Evolutionary conservation across 2,888 invertebrate species (phyloP), one percentile per base, ranked within the genome.

Genomic region (Lasioglossum villosulum): DNA sequence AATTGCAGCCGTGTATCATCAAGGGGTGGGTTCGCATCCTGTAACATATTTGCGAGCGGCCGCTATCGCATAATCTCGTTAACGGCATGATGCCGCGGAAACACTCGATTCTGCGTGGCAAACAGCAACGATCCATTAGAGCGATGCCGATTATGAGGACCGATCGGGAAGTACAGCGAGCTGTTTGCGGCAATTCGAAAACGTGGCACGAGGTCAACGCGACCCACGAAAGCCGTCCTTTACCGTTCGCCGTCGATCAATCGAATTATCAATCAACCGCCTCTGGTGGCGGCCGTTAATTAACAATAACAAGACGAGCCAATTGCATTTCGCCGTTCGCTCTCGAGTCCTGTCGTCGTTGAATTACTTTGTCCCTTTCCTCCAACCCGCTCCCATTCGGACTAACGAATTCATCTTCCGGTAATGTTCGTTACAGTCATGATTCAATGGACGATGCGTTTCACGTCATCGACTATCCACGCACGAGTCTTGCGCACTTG

Each of bases 211-310:
- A 75, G 68, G 56, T 52, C 78, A 72, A 74, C 72, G 12, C 59
- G 63, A 19, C 2, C 71, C 78, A 27, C 59, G 82, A 77, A 82
- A 76, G 37, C 68, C n/a, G 19, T 34, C 76, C 72, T 83, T 83
- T 75, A 72, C 45, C 77, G 48, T 59, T 80, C 59, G 48, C n/a
- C 27, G 59, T 14, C 59, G 68, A 73, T 83, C 87, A 87, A 88
- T 85, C 81, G 86, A 90, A 90, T 90, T 89, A 90, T 88, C 88
- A 90, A 86, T 90, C 89, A 85, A 82, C 84, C 79, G 72, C 59
- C 78, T 66, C 80, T 75, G 56, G 19, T 75, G 70, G 70, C n/a
- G 78, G n/a, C 27, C 56, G 82, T 89, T 86, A 90, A 89, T 90
- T 89, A 86, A 89, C 89, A 89, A 79, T 84, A 89, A 89, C 84